Percentiles rank a stretch among this genome's conserved stretches.
Conservation (phyloP, 2,797 vertebrate species). For the Enteromius argenteus region DNA sequence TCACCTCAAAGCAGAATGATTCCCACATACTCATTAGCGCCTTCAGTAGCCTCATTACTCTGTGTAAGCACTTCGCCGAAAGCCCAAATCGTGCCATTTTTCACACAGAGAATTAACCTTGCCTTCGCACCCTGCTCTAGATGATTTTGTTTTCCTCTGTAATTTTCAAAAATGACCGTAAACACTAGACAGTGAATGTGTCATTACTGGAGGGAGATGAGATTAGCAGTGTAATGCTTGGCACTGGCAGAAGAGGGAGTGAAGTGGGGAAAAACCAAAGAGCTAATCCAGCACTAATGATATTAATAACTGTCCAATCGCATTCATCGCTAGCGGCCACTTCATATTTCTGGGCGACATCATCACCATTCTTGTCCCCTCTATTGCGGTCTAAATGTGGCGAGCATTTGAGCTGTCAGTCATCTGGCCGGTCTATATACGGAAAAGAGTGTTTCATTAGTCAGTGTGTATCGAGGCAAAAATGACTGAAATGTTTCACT, state of each 20-base stretch:
- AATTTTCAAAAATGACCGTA: constrained; percentile 41
- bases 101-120: constrained; percentile 34
- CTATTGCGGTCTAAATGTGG: constrained; percentile 56
- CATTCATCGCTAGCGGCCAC: constrained; percentile 39
- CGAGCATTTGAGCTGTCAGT: constrained; percentile 52
- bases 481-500: constrained; percentile 15
- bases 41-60: constrained; percentile 50
- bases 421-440: constrained; percentile 46
- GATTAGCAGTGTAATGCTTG: constrained; percentile 48
- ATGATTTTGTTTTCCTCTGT: constrained; percentile 31
- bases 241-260: constrained; percentile 2
- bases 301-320: constrained; percentile 61
- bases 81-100: constrained; percentile 37
- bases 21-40: constrained; percentile 49
- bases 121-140: constrained; percentile 19
- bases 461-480: constrained; percentile 23
- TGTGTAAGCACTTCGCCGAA: constrained; percentile 31
- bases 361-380: constrained; percentile 48
- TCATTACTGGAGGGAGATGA: constrained; percentile 41
- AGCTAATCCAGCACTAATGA: constrained; percentile 58
- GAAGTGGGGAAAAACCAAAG: constrained; percentile 24
- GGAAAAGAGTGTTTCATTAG: constrained; percentile 44
- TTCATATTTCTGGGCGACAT: constrained; percentile 46
- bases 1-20: constrained; percentile 44
- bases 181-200: constrained; percentile 39